phyloP scores from a whole-genome alignment of 2,113 vertebrate genomes.

The Sander vitreus region DNA sequence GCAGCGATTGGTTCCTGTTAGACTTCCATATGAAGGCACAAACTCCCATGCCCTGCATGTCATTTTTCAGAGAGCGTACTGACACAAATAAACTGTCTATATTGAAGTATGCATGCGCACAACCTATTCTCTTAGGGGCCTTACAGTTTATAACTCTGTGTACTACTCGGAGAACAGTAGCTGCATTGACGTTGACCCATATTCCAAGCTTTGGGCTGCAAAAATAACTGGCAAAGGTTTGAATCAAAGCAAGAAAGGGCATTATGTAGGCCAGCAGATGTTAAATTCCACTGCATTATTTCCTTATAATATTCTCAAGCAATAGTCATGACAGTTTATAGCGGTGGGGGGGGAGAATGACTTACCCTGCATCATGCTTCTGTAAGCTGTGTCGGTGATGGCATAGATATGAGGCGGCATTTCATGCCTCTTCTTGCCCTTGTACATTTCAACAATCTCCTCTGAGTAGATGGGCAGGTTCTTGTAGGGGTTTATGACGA shows the following conservation, averaged over 20 bases:
- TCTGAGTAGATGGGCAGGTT: slow-evolving; percentile 99
- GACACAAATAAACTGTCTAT: not conserved
- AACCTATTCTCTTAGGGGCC: not conserved
- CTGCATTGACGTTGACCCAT: not conserved
- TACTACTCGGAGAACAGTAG: slow-evolving; percentile 6
- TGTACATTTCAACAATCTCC: slow-evolving; percentile 99
- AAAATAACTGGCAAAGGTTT: not conserved
- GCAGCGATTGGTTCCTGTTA: not conserved
- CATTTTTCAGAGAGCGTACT: not conserved
- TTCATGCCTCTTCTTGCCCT: slow-evolving; percentile 99
- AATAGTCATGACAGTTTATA: not conserved
- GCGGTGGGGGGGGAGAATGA: not conserved
- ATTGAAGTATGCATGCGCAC: not conserved
- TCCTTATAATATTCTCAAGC: not conserved
- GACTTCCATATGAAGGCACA: not conserved
- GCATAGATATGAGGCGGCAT: slow-evolving; percentile 99
- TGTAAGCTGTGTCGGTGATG: slow-evolving; percentile 97
- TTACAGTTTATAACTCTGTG: not conserved
- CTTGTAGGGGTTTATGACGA: slow-evolving; percentile 99
- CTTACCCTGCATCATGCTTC: slow-evolving; percentile 99
- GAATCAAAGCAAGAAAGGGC: not conserved
- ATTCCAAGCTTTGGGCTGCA: not conserved
- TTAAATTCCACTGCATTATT: not conserved
- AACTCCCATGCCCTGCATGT: not conserved
- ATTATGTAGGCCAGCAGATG: not conserved